phyloP scores from a whole-genome alignment of 2,888 invertebrate species.

The Phyllotreta striolata region DNA sequence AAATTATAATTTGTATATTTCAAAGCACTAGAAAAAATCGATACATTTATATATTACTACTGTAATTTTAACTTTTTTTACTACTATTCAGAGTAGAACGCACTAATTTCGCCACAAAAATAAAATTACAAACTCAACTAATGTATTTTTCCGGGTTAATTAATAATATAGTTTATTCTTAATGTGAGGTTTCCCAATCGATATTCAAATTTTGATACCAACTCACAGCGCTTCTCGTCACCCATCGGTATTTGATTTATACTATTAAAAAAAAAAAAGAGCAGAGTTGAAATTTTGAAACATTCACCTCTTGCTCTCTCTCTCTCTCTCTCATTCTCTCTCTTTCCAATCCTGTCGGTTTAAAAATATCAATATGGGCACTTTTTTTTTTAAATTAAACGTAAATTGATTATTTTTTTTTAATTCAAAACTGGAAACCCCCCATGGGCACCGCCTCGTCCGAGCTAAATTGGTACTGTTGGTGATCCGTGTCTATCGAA shows the following conservation, averaged over 20 bases:
- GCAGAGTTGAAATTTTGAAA: background rate
- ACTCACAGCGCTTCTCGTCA: slow-evolving; percentile 33
- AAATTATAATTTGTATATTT: too few species aligned
- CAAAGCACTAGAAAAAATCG: too few species aligned
- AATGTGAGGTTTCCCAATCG: slow-evolving; percentile 20
- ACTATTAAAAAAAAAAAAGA: slow-evolving; percentile 8
- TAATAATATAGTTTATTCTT: slow-evolving; percentile 21
- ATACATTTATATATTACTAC: too few species aligned
- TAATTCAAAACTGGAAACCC: slow-evolving; percentile 78
- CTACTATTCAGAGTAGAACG: too few species aligned
- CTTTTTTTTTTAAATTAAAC: slow-evolving; percentile 34
- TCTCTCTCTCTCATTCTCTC: slow-evolving; percentile 13
- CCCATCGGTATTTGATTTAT: slow-evolving; percentile 13
- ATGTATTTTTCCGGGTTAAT: background rate
- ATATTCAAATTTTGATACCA: slow-evolving; percentile 26
- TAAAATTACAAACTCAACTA: background rate
- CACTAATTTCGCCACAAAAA: too few species aligned
- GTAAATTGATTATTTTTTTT: slow-evolving; percentile 17
- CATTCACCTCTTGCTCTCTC: slow-evolving; percentile 5
- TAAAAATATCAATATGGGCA: slow-evolving; percentile 38
- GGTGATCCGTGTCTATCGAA: slow-evolving; percentile 72
- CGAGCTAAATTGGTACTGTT: slow-evolving; percentile 77
- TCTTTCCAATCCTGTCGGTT: slow-evolving; percentile 19
- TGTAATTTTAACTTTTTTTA: too few species aligned
- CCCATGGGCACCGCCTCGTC: slow-evolving; percentile 79